A percentile compares a stretch with the other conserved stretches of the same genome.
phyloP scores from a whole-genome alignment of 2,797 vertebrate genomes.

The Carcharodon carcharias region DNA sequence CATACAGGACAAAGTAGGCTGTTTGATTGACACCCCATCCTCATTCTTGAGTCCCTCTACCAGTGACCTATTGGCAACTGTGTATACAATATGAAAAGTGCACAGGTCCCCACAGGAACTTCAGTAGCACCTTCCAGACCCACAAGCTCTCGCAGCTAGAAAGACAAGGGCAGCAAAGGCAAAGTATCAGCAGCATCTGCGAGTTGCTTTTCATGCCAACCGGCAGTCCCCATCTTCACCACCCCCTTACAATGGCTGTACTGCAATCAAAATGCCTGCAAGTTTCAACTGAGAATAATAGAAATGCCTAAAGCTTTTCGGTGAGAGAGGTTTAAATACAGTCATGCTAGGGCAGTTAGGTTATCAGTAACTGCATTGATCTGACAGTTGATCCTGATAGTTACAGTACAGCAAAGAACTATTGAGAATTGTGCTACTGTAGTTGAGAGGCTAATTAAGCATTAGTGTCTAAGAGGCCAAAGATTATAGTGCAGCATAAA shows the following conservation, averaged over 20 bases:
- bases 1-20: no score
- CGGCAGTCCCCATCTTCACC: no score
- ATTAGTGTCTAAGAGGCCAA: background rate
- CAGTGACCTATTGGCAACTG: no score
- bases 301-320: background rate
- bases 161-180: no score
- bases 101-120: no score
- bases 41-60: no score
- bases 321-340: background rate
- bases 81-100: no score
- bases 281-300: background rate
- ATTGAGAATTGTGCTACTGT: background rate
- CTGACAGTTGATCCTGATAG: background rate
- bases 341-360: background rate
- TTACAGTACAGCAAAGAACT: background rate
- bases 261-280: background rate
- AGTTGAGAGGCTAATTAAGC: conserved; percentile 4
- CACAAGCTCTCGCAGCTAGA: no score
- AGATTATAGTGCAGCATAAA: background rate
- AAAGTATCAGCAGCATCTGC: no score
- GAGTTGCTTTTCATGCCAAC: no score
- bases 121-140: no score
- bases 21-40: no score
- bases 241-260: background rate
- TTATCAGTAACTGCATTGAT: conserved; percentile 1